Conservation (phyloP, 2,888 invertebrate genomes). For the Orthosia gothica region DNA sequence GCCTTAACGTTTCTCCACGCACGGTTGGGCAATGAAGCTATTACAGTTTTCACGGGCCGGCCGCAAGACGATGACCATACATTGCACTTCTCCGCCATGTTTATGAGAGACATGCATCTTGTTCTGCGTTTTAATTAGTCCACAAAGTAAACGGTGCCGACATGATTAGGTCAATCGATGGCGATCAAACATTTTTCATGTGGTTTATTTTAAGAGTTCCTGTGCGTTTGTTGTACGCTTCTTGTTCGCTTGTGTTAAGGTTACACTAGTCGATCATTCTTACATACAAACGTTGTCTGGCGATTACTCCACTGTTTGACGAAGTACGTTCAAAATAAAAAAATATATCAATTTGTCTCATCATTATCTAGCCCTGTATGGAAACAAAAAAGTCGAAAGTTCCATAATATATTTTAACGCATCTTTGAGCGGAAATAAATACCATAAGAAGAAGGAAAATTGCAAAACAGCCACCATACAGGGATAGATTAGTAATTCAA, state of each 20-base stretch:
- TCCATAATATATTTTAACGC: too few relatives aligned
- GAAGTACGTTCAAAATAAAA: too few relatives aligned
- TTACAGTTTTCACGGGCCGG: conserved; percentile 45
- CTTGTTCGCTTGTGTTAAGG: conserved; percentile 47
- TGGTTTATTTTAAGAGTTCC: conserved; percentile 77
- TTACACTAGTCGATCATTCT: too few relatives aligned
- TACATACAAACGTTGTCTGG: too few relatives aligned
- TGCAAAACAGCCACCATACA: too few relatives aligned
- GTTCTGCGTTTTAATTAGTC: conserved; percentile 78
- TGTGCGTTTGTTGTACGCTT: conserved; percentile 69
- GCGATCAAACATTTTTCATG: conserved; percentile 82
- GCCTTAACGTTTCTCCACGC: conserved; percentile 48
- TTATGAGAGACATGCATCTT: conserved; percentile 65
- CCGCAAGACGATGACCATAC: conserved; percentile 65
- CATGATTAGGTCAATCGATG: conserved; percentile 86
- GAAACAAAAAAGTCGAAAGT: too few relatives aligned
- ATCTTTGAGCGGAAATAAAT: too few relatives aligned
- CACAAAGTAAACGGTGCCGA: conserved; percentile 79
- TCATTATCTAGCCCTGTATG: too few relatives aligned
- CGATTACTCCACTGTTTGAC: too few relatives aligned
- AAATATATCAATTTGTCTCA: too few relatives aligned
- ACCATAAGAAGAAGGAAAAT: too few relatives aligned
- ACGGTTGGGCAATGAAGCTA: conserved; percentile 58
- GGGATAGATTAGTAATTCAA: too few relatives aligned
- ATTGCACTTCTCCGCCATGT: conserved; percentile 54